phyloP scores from a whole-genome alignment of 1,140 invertebrate species.

The Trichonephila clavata region DNA sequence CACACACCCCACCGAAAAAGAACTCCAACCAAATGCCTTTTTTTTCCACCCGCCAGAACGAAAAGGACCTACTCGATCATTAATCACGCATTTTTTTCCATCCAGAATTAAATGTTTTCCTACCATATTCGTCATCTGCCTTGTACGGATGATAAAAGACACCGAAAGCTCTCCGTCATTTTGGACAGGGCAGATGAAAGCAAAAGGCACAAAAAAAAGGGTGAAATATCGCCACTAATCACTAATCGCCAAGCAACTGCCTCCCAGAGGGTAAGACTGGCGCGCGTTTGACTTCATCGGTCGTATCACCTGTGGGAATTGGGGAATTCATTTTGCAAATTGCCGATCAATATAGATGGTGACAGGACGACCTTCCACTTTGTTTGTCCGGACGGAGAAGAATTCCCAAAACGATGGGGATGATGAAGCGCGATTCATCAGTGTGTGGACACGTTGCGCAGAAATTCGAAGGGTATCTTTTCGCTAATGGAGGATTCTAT shows the following conservation, averaged over 20 bases:
- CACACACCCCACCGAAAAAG: not conserved
- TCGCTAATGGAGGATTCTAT: not conserved
- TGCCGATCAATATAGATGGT: slow-evolving; percentile 67
- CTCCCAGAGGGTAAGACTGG: slow-evolving; percentile 17
- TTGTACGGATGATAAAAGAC: slow-evolving; percentile 32
- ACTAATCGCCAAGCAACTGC: slow-evolving; percentile 61
- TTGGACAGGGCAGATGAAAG: slow-evolving; percentile 22
- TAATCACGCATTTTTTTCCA: slow-evolving; percentile 7
- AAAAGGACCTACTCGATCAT: not conserved
- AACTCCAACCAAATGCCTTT: not conserved
- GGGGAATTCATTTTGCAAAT: slow-evolving; percentile 68
- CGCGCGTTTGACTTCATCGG: slow-evolving; percentile 60
- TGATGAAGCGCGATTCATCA: slow-evolving; percentile 63
- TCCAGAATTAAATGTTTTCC: slow-evolving; percentile 29
- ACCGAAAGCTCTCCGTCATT: slow-evolving; percentile 45
- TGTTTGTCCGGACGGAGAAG: not conserved
- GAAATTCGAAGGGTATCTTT: not conserved
- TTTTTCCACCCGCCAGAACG: not conserved
- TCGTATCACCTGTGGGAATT: slow-evolving; percentile 49
- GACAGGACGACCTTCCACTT: slow-evolving; percentile 35
- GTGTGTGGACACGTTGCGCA: not conserved
- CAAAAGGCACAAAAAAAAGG: not conserved
- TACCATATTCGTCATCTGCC: not conserved
- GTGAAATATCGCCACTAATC: slow-evolving; percentile 51
- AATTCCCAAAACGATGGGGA: slow-evolving; percentile 19